Evolutionary conservation across 2,797 vertebrate species (phyloP), one percentile per base, ranked within the genome.

Genomic region (Knipowitschia caucasica): DNA sequence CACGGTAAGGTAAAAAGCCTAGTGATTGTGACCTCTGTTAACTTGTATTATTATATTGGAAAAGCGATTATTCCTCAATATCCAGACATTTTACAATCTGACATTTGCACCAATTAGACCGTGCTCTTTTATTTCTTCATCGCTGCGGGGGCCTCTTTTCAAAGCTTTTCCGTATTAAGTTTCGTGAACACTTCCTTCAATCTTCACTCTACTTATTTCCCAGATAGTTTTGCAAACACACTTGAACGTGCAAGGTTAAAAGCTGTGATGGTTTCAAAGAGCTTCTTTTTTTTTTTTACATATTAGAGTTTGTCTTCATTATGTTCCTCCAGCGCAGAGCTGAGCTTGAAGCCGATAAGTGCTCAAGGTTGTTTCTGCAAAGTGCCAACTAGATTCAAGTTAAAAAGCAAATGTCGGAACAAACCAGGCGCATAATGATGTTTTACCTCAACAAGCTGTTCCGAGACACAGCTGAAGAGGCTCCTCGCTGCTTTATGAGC

Each of bases 231-330:
- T 59, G 39, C 51, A 53, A 72, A 64, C 52, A 59, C 38, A 62
- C 50, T 51, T 53, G 66, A 56, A 46, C 55, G 46, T 29, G 38
- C 60, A 64, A 73, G 71, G 74, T 73, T 64, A 68, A 67, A 64
- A 58, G 62, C 67, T 47, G 15, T 65, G 64, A 75, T 67, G 54
- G 44, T 64, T 75, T 77, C 30, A 65, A 57, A 59, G 64, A 44
- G 44, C 56, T 69, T 77, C 78, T n/a, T n/a, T n/a, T n/a, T n/a
- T n/a, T n/a, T n/a, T n/a, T n/a, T n/a, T n/a, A n/a, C n/a, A n/a
- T 65, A 57, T 65, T 73, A 15, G 45, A 43, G 45, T 76, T 73
- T 65, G 60, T 60, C 34, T 69, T 50, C 56, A 68, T 79, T 77
- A 61, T 71, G 40, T 29, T 26, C 18, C 23, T 2, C 2, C 30